Conservation (phyloP, 2,797 vertebrate species). For the Helarctos malayanus region DNA sequence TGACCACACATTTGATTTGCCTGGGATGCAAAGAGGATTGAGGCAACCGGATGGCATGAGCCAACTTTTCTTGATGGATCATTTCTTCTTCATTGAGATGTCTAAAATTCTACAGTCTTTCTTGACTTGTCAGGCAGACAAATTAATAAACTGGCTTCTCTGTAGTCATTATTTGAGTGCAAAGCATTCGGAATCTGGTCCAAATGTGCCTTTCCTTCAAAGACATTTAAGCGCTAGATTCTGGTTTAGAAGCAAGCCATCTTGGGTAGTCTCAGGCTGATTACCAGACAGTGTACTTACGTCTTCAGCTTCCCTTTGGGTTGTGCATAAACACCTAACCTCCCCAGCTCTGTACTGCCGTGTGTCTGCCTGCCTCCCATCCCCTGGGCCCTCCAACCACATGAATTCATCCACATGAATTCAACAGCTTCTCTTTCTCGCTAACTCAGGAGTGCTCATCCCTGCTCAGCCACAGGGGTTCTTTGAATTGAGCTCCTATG, state of each 20-base stretch:
- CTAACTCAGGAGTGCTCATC: background rate
- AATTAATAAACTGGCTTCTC: background rate
- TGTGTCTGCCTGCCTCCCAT: background rate
- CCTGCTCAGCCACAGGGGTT: background rate
- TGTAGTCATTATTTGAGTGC: background rate
- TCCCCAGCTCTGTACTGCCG: background rate
- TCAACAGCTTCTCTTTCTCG: background rate
- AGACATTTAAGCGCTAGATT: background rate
- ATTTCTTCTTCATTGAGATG: background rate
- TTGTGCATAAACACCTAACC: background rate
- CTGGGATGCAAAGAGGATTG: background rate
- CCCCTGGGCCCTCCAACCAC: fast-evolving
- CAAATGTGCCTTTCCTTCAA: background rate
- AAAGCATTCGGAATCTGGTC: background rate
- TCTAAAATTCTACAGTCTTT: background rate
- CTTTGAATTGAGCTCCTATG: background rate
- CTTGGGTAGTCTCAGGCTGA: background rate
- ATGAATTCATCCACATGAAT: background rate
- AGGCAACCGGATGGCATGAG: background rate
- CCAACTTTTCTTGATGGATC: background rate
- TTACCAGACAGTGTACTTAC: background rate
- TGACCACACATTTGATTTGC: background rate
- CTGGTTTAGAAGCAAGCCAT: background rate
- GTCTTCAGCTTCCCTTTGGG: background rate
- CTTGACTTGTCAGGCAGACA: background rate